Conservation (phyloP, 2,888 invertebrate genomes). For the Ophioninae sp. region DNA sequence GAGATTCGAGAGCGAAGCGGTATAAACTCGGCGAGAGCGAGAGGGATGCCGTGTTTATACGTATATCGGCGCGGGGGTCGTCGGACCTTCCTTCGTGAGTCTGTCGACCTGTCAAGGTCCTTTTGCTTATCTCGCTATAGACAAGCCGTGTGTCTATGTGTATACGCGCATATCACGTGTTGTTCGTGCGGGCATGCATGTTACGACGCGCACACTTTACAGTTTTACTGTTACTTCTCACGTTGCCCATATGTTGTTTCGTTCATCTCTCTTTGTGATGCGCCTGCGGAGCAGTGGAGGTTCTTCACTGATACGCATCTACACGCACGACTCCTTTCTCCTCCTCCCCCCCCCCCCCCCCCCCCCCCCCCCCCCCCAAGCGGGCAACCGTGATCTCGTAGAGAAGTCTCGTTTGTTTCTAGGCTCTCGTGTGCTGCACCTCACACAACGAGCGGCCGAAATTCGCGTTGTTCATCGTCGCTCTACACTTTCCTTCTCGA, state of each 20-base stretch:
- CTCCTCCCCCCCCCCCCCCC: too few species aligned
- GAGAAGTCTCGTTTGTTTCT: constrained; percentile 40
- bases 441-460: constrained; percentile 28
- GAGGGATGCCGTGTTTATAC: constrained; percentile 45
- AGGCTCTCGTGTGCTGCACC: not conserved
- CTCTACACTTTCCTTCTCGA: constrained; percentile 1
- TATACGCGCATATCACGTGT: constrained; percentile 14
- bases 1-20: constrained; percentile 9
- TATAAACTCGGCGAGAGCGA: constrained; percentile 28
- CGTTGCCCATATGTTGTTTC: constrained; percentile 60
- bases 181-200: not conserved
- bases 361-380: not conserved
- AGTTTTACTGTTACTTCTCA: constrained; percentile 35
- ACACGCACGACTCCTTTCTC: not conserved
- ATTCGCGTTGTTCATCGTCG: not conserved
- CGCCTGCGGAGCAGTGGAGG: constrained; percentile 3
- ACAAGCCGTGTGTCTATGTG: not conserved
- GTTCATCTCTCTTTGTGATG: constrained; percentile 32
- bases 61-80: constrained; percentile 74
- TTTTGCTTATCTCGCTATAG: constrained; percentile 62
- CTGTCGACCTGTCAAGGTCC: constrained; percentile 79
- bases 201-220: not conserved
- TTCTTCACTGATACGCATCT: constrained; percentile 13
- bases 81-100: constrained; percentile 78
- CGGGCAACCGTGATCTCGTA: constrained; percentile 3